Percentiles rank a stretch among this genome's conserved stretches.
Evolutionary conservation across 2,113 vertebrate species (phyloP).

Genomic region (Siniperca chuatsi): DNA sequence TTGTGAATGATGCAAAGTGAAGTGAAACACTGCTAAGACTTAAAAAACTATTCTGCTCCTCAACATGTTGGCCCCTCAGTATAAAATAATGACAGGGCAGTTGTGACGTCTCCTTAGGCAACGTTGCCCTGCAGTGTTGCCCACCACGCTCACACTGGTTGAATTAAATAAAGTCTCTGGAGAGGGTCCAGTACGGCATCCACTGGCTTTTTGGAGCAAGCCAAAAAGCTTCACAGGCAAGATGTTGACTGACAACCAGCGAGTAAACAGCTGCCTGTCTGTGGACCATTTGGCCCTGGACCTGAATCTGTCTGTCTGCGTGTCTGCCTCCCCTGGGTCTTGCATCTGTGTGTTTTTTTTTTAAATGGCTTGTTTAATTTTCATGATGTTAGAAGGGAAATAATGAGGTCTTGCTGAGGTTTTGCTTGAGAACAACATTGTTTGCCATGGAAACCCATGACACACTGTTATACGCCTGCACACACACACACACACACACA

Average conservation of each 20-base stretch:
- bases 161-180: not conserved
- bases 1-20: no score
- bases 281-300: not conserved
- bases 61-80: not conserved
- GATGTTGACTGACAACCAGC: constrained; percentile 8
- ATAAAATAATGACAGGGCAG: not conserved
- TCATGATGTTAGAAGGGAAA: constrained; percentile 40
- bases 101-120: not conserved
- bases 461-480: not conserved
- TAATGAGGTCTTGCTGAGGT: constrained; percentile 47
- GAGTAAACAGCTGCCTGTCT: constrained; percentile 35
- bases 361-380: constrained; percentile 22
- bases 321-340: not conserved
- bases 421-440: constrained; percentile 24
- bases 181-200: not conserved
- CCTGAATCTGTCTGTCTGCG: constrained; percentile 6
- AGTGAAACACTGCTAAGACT: no score
- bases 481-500: constrained; percentile 6
- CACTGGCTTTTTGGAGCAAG: not conserved
- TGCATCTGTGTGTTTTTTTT: not conserved
- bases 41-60: not conserved
- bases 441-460: constrained; percentile 56
- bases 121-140: not conserved
- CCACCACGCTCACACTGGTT: not conserved
- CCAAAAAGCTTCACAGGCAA: not conserved